Evolutionary conservation across 1,140 invertebrate species (phyloP), one percentile per base, ranked within the genome.

Genomic region (Calliopsis andreniformis): DNA sequence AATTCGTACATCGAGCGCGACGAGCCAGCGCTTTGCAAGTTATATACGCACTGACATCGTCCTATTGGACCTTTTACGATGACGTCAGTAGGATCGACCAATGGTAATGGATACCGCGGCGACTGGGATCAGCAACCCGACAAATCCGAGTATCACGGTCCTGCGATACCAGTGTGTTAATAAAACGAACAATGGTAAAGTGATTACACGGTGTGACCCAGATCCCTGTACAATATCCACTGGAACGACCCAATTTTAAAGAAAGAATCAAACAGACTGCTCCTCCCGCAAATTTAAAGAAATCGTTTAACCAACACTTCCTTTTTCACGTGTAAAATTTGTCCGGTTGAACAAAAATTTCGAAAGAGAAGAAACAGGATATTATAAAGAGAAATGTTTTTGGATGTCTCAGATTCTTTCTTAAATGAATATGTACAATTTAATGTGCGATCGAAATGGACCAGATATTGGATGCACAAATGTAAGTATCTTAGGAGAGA

Each of bases 31-130:
- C 20, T 35, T 49, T 14, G 6, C n/a, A 8, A 20, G 56, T 16
- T n/a, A 20, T 43, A 28, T 39, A 69, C 39, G 67, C 55, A 70
- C n/a, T 45, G 28, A 59, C 68, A 42, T 53, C 70, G 23, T 55
- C 59, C 70, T 64, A 73, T 66, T 73, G 61, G 49, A 56, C 39
- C 70, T 63, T 63, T 51, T n/a, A 18, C 25, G 39, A n/a, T 73
- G 61, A 73, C 70, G 61, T 66, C 49, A 66, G 20, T 43, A 66
- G 28, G 20, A 10, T 39, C 25, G 70, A 43, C 49, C 62, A 73
- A 73, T 73, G 28, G 25, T 66, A 73, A 43, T 35, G n/a, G 25
- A 25, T 32, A 42, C 30, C 30, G 20, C 20, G 16, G 45, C 3
- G 61, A 18, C 16, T 10, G 32, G 51, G 23, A 64, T 28, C 61